Conservation (phyloP, 2,797 vertebrate genomes). For the Melanogrammus aeglefinus region DNA sequence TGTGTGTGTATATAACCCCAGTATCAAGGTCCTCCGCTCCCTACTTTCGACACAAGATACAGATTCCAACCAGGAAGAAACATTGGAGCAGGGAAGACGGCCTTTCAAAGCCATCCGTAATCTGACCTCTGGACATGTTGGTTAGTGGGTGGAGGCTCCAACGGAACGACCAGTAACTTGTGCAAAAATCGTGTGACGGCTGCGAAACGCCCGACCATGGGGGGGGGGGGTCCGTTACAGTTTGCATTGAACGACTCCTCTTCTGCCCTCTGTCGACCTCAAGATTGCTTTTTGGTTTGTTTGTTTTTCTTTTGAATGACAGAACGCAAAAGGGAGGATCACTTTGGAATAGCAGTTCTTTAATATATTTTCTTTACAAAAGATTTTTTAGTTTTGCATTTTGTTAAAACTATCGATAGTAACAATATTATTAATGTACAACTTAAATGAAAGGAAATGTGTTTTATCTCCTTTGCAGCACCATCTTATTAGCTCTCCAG, state of each 20-base stretch:
- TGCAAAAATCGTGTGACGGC: constrained; percentile 75
- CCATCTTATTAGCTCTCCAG: constrained; percentile 69
- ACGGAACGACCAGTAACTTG: constrained; percentile 70
- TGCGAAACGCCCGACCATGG: constrained; percentile 74
- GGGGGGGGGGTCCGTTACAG: constrained; percentile 72
- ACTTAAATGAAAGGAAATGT: constrained; percentile 78
- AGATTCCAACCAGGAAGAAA: constrained; percentile 60
- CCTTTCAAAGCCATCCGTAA: constrained; percentile 35
- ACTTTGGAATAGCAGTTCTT: constrained; percentile 82
- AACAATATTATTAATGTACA: constrained; percentile 76
- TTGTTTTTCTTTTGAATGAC: constrained; percentile 72
- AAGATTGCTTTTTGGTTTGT: constrained; percentile 81
- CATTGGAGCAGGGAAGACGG: constrained; percentile 59
- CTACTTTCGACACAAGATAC: constrained; percentile 73
- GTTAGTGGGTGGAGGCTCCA: constrained; percentile 59
- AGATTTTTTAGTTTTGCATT: constrained; percentile 79
- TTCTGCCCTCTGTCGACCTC: constrained; percentile 74
- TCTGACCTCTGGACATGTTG: constrained; percentile 57
- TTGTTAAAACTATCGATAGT: constrained; percentile 83
- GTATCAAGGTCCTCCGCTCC: constrained; percentile 70
- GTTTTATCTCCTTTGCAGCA: constrained; percentile 75
- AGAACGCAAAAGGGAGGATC: constrained; percentile 77
- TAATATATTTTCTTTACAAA: constrained; percentile 82
- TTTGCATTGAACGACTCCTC: constrained; percentile 76
- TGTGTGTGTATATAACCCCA: constrained; percentile 65